Evolutionary conservation across 2,888 invertebrate species (phyloP).

Genomic region (Meghimatium bilineatum): DNA sequence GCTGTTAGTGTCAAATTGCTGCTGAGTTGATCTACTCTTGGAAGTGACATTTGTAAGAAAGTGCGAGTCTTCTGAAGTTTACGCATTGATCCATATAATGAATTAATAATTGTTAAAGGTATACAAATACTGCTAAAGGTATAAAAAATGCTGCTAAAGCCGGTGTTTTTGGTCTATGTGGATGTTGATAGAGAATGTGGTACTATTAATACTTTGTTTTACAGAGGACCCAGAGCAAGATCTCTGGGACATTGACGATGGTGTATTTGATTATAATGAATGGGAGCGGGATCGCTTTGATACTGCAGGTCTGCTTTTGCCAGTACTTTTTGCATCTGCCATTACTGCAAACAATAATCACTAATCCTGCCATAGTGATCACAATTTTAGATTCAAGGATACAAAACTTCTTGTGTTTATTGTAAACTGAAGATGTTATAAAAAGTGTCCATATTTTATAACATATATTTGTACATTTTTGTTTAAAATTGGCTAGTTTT

Average conservation of each 20-base stretch:
- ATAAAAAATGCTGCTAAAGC: too few relatives aligned
- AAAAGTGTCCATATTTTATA: background rate
- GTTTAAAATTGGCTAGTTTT: background rate
- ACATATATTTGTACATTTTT: background rate
- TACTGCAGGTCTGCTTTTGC: constrained; percentile 35
- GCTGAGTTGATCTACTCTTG: too few relatives aligned
- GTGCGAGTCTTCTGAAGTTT: too few relatives aligned
- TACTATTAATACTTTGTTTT: constrained; percentile 8
- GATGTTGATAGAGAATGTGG: background rate
- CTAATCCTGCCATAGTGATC: background rate
- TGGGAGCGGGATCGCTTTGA: constrained; percentile 34
- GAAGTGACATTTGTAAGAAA: too few relatives aligned
- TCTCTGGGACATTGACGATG: constrained; percentile 31
- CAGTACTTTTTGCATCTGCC: background rate
- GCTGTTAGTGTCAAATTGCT: too few relatives aligned
- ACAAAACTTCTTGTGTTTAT: background rate
- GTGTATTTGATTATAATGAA: constrained; percentile 16
- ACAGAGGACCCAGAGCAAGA: constrained; percentile 17
- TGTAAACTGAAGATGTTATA: background rate
- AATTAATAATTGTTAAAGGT: too few relatives aligned
- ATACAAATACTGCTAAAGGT: too few relatives aligned
- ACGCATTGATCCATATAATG: too few relatives aligned
- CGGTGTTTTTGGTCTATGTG: too few relatives aligned
- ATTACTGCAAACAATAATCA: background rate
- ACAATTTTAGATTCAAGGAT: background rate